Evolutionary conservation across 1,140 invertebrate genomes (phyloP).

Genomic region (Pseudomyrmex concolor): DNA sequence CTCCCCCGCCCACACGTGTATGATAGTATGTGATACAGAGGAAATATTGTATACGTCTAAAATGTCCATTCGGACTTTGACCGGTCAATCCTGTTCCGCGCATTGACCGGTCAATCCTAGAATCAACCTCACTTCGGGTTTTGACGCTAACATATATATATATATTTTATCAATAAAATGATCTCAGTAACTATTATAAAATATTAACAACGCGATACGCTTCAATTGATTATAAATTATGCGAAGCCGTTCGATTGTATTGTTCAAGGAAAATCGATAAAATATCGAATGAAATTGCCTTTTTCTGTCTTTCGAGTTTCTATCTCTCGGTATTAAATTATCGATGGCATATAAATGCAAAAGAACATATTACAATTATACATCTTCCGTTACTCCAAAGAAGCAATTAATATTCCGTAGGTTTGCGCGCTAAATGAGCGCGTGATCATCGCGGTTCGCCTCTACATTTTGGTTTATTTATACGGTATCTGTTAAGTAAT

Average conservation of each 20-base stretch:
- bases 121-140: too few species aligned
- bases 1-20: too few species aligned
- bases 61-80: too few species aligned
- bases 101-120: too few species aligned
- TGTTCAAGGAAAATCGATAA: not conserved
- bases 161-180: too few species aligned
- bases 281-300: not conserved
- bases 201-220: too few species aligned
- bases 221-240: not conserved
- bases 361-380: not conserved
- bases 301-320: not conserved
- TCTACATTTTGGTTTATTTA: constrained; percentile 33
- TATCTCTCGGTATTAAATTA: not conserved
- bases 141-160: too few species aligned
- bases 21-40: too few species aligned
- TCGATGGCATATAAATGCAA: not conserved
- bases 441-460: not conserved
- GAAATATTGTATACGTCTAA: too few species aligned
- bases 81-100: too few species aligned
- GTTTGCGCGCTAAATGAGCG: not conserved
- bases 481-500: constrained; percentile 47
- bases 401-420: not conserved
- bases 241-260: not conserved
- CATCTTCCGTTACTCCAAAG: not conserved
- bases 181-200: too few species aligned